These are phyloP conservation scores for Idaea biselata DNA, from an alignment of 2,888 invertebrate species.

Conservation along the genomic window DNA sequence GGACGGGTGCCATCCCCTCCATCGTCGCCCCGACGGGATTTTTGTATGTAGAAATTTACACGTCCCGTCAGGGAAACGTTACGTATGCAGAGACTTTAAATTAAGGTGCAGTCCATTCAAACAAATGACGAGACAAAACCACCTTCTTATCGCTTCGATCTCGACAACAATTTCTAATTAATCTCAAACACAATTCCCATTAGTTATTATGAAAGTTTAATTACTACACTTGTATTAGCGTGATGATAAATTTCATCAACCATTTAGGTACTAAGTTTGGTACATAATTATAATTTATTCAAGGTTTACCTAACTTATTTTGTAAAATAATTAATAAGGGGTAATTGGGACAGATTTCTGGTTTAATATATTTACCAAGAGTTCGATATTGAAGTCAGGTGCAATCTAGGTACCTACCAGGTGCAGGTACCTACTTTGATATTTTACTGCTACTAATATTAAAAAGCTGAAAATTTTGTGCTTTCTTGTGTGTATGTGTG, in stretches of 20 bases:
- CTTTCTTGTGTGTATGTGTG: too few relatives aligned
- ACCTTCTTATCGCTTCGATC: constrained; percentile 53
- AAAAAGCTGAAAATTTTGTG: too few relatives aligned
- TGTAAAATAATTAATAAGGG: background rate
- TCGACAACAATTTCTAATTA: constrained; percentile 68
- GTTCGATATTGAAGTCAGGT: too few relatives aligned
- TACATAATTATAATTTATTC: constrained; percentile 45
- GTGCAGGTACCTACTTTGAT: too few relatives aligned
- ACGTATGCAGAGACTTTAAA: background rate
- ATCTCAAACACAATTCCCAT: constrained; percentile 59
- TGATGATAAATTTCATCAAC: constrained; percentile 51
- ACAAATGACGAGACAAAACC: constrained; percentile 20
- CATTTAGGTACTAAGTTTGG: constrained; percentile 18
- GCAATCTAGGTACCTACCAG: too few relatives aligned
- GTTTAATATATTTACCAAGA: too few relatives aligned
- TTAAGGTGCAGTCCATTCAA: background rate
- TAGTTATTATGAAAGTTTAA: constrained; percentile 69
- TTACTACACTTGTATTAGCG: constrained; percentile 45
- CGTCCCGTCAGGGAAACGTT: too few relatives aligned
- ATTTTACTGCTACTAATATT: too few relatives aligned
- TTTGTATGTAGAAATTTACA: too few relatives aligned
- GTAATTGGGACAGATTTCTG: background rate
- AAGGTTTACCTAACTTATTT: constrained; percentile 17
- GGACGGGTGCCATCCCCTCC: too few relatives aligned
- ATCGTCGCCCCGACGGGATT: too few relatives aligned